Evolutionary conservation across 2,888 invertebrate species (phyloP).

Genomic region (Portevinia maculata): DNA sequence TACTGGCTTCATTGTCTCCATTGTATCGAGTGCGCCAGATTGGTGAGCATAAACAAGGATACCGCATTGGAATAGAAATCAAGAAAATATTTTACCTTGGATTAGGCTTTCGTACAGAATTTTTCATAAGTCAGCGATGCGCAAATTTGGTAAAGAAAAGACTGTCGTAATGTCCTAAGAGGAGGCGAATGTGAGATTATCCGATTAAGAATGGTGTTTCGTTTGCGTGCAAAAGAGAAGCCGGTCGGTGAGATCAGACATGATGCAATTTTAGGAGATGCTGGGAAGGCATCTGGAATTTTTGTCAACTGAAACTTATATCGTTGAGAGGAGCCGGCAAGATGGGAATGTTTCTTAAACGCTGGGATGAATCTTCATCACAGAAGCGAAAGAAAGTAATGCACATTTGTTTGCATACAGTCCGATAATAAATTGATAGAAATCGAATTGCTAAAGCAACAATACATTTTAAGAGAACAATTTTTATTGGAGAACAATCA

Average conservation of each 20-base stretch:
- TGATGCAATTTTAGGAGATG: constrained; percentile 13
- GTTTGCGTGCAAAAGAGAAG: constrained; percentile 41
- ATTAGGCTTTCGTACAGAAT: constrained; percentile 8
- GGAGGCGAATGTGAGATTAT: constrained; percentile 43
- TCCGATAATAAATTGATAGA: too few species aligned
- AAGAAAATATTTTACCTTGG: constrained; percentile 30
- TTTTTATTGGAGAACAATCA: too few species aligned
- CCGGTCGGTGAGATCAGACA: constrained; percentile 42
- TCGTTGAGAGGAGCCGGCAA: constrained; percentile 19
- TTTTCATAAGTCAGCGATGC: constrained; percentile 40
- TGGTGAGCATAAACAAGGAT: constrained; percentile 65
- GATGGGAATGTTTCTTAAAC: neutral
- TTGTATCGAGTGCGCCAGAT: constrained; percentile 53
- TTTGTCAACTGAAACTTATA: constrained; percentile 22
- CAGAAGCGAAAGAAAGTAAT: too few species aligned
- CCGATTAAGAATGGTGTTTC: constrained; percentile 46
- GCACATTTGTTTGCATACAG: too few species aligned
- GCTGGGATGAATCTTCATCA: too few species aligned
- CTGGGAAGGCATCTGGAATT: neutral
- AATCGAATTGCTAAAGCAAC: too few species aligned
- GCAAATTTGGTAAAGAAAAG: constrained; percentile 33
- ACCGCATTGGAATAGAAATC: constrained; percentile 42
- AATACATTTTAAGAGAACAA: too few species aligned
- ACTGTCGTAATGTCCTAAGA: constrained; percentile 19
- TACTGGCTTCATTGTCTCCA: constrained; percentile 56